Conservation (phyloP, 2,113 vertebrate genomes). For the Dipodomys stephensi region DNA sequence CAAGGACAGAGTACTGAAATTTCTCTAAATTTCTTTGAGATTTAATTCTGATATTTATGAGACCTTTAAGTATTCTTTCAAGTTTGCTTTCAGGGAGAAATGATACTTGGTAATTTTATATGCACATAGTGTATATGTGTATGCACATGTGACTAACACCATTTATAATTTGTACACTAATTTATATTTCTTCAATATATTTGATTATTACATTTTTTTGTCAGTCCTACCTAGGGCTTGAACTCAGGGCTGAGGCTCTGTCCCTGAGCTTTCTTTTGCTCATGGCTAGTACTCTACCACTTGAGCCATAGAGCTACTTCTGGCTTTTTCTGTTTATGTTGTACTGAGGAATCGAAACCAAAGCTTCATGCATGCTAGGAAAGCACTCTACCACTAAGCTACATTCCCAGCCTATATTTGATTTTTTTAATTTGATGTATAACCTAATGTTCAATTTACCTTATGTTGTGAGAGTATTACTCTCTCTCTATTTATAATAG, state of each 20-base stretch:
- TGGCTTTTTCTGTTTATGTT: too few species aligned
- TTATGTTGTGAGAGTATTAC: neutral
- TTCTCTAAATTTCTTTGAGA: constrained; percentile 13
- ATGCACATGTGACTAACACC: neutral
- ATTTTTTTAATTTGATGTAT: neutral
- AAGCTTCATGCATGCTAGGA: too few species aligned
- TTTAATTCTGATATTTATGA: neutral
- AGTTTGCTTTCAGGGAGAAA: neutral
- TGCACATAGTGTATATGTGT: neutral
- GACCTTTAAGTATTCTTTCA: neutral
- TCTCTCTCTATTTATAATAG: neutral
- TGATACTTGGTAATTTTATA: neutral
- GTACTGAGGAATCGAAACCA: too few species aligned
- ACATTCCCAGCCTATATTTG: too few species aligned
- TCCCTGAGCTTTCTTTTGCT: too few species aligned
- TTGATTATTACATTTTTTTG: neutral
- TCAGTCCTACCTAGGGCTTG: too few species aligned
- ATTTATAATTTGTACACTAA: neutral
- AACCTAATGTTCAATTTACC: neutral
- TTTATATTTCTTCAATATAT: neutral
- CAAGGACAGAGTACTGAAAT: neutral
- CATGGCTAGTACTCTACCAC: too few species aligned
- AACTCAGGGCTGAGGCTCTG: too few species aligned
- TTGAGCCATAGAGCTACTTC: too few species aligned
- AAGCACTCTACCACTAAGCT: too few species aligned